Evolutionary conservation across 2,888 invertebrate genomes (phyloP), one percentile per base, ranked within the genome.

Genomic region (Strigamia transsilvanica): DNA sequence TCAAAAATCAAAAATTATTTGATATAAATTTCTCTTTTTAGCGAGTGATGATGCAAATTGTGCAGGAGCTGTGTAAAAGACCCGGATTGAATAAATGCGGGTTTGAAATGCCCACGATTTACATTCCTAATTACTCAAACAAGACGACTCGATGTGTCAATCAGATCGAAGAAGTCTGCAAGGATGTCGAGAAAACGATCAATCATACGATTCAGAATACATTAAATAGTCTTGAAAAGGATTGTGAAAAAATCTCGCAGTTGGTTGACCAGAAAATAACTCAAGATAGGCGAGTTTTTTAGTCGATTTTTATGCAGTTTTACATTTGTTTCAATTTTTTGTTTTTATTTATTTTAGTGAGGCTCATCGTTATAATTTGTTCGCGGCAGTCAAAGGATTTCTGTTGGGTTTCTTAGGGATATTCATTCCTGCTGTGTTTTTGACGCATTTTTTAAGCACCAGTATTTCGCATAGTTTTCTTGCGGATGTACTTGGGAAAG

Each of bases 31-130:
- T 27, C 13, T 21, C 10, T 18, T 32, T 38, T 12, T 85, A 88
- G 88, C 87, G 90, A 83, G 90, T 91, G 2, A 88, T 90, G 89
- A 91, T 91, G 90, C 91, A 91, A 87, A 91, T 91, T 83, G 91
- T 90, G 1, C 91, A 91, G 85, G 91, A 91, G 85, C 85, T 91
- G 80, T 91, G 91, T 85, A 91, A 90, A 85, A 85, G 90, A 78
- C 90, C 90, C 15, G 90, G 90, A n/a, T 86, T 91, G 61, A 91
- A 91, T 85, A 87, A 89, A 82, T 89, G 89, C 23, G 90, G 90
- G 2, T 91, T 91, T 86, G 90, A 90, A 84, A 90, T 91, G 90
- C 90, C 90, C 2, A 90, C 91, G 2, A 91, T 91, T 83, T 91
- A 89, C 85, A 88, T 91, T 21, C 90, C 91, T 2, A 88, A 88